A percentile compares a stretch with the other conserved stretches of the same genome.
Conservation (phyloP, 1,140 invertebrate species). For the Nasonia vitripennis region DNA sequence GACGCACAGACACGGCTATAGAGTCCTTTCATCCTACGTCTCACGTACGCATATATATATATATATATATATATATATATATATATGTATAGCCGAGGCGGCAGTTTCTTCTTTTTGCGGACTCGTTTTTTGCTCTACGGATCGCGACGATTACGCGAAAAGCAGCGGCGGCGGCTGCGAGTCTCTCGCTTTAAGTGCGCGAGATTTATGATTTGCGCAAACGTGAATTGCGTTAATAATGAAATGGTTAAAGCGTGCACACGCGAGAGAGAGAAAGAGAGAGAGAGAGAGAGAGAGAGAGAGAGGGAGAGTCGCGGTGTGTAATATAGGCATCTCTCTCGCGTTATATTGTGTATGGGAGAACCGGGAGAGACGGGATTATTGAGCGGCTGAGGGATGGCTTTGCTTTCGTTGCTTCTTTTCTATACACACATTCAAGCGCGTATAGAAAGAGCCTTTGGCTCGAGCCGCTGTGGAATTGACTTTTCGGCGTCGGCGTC, state of each 20-base stretch:
- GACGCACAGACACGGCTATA: background rate
- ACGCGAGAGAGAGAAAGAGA: background rate
- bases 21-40: background rate
- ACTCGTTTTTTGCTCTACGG: conserved; percentile 30
- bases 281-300: no score
- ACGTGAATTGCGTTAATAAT: conserved; percentile 49
- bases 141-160: conserved; percentile 47
- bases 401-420: background rate
- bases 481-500: background rate
- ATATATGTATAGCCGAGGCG: no score
- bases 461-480: background rate
- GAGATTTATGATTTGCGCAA: conserved; percentile 50
- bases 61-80: no score
- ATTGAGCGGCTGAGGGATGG: conserved; percentile 14
- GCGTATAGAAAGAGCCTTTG: background rate
- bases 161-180: background rate
- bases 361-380: conserved; percentile 19
- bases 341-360: background rate
- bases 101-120: background rate
- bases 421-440: background rate
- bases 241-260: conserved; percentile 36
- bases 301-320: background rate
- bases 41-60: background rate
- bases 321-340: background rate
- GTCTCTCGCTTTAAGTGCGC: conserved; percentile 37